Base-by-base conservation (phyloP, 2,888 invertebrate species). In the Orthosia incerta region DNA sequence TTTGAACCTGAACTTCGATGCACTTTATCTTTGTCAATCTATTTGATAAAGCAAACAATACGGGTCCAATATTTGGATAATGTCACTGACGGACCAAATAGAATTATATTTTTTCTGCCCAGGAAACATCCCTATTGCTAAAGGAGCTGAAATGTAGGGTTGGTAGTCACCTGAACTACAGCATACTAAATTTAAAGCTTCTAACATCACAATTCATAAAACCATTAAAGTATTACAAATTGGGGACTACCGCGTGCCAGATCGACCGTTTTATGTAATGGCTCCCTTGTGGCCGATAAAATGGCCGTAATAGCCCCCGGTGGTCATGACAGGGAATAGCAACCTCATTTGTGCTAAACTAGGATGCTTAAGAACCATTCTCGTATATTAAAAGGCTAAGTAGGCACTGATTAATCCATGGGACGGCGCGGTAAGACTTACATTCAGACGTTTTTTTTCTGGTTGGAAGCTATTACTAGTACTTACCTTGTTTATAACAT, bases 181-280 rank as follows among this genome's bases (percentile, higher is more conserved):
- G 11, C 16, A 39, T 50, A 31, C 39, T 18, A 2, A 11, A 23
- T 39, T 48, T 16, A 26, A 53, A 9, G 11, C 26, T 50, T n/a
- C 55, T 64, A 61, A 61, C 26, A 63, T 66, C 45, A 67, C 50
- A 63, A 62, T 68, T 77, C 66, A 84, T 77, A 77, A 73, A 82
- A 70, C 74, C 67, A 74, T 84, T 76, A 61, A 67, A 83, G 80
- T 56, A 85, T 71, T 69, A 68, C 71, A 83, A 71, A 78, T 75
- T 71, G 62, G 70, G 73, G 63, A 74, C 71, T 65, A 63, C 57
- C 39, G 39, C 56, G 75, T 55, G 66, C 45, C 69, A 70, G 80
- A 85, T 85, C 83, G 75, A 76, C 83, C 85, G 73, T 83, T 76
- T 78, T 76, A 74, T 64, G 71, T 85, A 83, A 84, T 74, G 59